Evolutionary conservation across 2,113 vertebrate genomes (phyloP).

Genomic region (Neopipo cinnamomea): DNA sequence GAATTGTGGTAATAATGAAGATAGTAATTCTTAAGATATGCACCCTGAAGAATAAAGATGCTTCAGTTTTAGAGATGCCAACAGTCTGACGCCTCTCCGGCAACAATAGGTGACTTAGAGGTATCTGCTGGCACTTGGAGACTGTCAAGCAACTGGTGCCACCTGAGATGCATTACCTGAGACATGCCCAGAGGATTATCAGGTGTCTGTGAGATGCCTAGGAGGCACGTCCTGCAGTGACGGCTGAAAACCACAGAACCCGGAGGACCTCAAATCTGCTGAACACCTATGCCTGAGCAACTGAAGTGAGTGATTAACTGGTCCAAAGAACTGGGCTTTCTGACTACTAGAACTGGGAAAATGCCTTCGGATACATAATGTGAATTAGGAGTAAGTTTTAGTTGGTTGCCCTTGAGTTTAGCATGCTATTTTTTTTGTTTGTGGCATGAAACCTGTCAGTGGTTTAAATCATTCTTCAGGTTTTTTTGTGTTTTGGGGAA

Average conservation of each 20-base stretch:
- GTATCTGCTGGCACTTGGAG: background rate
- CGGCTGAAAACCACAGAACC: background rate
- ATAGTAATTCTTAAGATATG: background rate
- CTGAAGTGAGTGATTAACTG: background rate
- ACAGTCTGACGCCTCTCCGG: background rate
- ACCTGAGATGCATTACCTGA: background rate
- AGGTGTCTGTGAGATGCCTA: background rate
- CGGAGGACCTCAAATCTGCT: background rate
- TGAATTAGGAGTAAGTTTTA: background rate
- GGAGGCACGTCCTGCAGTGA: background rate
- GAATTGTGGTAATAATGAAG: background rate
- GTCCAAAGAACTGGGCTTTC: background rate
- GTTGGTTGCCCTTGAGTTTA: background rate
- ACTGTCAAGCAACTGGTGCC: background rate
- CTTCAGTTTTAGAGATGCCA: background rate
- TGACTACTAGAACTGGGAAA: background rate
- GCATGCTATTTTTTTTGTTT: background rate
- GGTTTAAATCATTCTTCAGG: background rate
- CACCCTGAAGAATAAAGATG: background rate
- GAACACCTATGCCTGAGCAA: background rate
- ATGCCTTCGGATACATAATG: background rate
- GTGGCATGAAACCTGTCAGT: background rate
- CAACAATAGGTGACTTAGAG: background rate
- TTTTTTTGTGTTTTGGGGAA: background rate
- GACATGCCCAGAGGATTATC: background rate